Base-by-base conservation (phyloP, 2,888 invertebrate genomes). In the Blera fallax region DNA sequence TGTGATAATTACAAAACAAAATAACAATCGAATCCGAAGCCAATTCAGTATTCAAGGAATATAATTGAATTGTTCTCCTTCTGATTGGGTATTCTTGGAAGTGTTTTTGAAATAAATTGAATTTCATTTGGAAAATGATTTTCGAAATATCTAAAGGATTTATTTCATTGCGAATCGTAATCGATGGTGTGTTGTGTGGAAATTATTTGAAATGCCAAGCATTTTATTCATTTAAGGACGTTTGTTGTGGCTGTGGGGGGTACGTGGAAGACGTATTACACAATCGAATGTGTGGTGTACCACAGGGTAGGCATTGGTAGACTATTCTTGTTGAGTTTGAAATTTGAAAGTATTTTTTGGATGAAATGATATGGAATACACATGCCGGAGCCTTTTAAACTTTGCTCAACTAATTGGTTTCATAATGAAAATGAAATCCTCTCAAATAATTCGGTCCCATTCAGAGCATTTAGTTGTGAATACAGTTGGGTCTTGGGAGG, bases 1-100 rank as follows among this genome's bases (percentile, higher is more conserved):
- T 64, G n/a, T n/a, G 64, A 48, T 64, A 32, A 64, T 64, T 64
- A 34, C 48, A 64, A 64, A 64, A 48, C 32, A 43, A 64, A 24
- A 24, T 24, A 60, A 43, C 48, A 64, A 64, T 64, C 21, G 48
- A 64, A 18, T 48, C 21, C 18, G n/a, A 11, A 2, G 10, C 3
- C 11, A 21, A 14, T 4, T 27, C 27, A n/a, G 45, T 32, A 48
- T 29, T 45, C 62, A 43, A 18, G 40, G 14, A 32, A 11, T 29
- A 45, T 64, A 64, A 64, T 48, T 48, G 48, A 48, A 64, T 64
- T 48, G 48, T 64, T 32, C 48, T 48, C 48, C 16, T 48, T 32
- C 16, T 54, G 64, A 48, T 48, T 64, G 64, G 64, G 48, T 32
- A 48, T 32, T 64, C 48, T 11, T 32, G 21, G 21, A 48, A 64